phyloP scores from a whole-genome alignment of 2,113 vertebrate species.

The Saimiri boliviensis region DNA sequence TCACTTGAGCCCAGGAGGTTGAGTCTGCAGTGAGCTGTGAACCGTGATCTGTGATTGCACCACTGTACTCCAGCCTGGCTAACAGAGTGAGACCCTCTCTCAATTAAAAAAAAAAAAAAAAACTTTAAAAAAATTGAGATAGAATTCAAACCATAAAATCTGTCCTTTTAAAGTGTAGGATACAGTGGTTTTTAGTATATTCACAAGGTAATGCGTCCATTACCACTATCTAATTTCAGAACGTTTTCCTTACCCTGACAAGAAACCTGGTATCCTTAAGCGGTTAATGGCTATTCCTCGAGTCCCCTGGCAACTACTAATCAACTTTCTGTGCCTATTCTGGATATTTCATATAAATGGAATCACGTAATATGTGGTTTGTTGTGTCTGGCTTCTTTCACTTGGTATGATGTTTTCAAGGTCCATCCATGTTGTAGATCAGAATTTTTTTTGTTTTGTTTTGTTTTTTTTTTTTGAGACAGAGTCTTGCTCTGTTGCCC shows the following conservation, averaged over 20 bases:
- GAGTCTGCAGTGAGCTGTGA: no score
- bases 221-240: neutral
- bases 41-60: no score
- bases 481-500: no score
- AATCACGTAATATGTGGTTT: neutral
- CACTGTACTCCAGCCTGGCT: no score
- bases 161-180: neutral
- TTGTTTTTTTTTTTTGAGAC: no score
- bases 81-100: no score
- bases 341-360: neutral
- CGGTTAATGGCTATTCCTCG: neutral
- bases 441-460: neutral
- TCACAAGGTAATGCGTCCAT: neutral
- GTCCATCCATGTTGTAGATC: neutral
- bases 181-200: neutral
- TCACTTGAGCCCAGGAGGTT: no score
- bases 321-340: neutral
- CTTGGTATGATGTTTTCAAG: neutral
- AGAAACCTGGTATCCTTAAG: neutral
- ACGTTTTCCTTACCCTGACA: neutral
- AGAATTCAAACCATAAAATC: neutral
- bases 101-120: no score
- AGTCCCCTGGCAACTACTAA: neutral
- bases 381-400: neutral
- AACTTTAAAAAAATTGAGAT: neutral